These are phyloP conservation scores for Acleris laterana DNA, from an alignment of 2,888 invertebrate genomes.

Conservation along the genomic window DNA sequence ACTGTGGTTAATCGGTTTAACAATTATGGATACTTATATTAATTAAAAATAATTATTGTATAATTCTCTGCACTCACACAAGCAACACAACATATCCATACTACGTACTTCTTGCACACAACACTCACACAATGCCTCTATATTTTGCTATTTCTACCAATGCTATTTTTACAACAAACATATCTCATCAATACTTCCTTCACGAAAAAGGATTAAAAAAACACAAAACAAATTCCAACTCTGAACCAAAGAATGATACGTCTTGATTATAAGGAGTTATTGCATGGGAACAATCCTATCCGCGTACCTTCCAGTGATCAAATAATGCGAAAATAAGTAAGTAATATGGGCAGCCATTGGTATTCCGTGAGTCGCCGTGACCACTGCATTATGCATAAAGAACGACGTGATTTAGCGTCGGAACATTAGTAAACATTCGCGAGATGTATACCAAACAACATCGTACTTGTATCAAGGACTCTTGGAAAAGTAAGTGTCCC, in stretches of 20 bases:
- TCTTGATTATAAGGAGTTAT: too few relatives aligned
- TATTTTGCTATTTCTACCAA: constrained; percentile 11
- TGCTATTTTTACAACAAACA: constrained; percentile 13
- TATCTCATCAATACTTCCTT: neutral
- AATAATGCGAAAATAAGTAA: constrained; percentile 33
- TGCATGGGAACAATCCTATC: neutral
- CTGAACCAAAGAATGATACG: too few relatives aligned
- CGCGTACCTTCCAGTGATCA: neutral
- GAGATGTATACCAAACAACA: constrained; percentile 59
- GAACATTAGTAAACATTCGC: constrained; percentile 70
- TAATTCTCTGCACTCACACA: constrained; percentile 30
- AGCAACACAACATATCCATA: constrained; percentile 13
- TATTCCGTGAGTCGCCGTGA: constrained; percentile 59
- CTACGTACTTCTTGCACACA: constrained; percentile 15
- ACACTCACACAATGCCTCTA: constrained; percentile 27
- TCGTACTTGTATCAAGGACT: constrained; percentile 9
- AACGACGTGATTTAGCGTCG: constrained; percentile 63
- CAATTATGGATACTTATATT: constrained; percentile 45
- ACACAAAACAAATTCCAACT: too few relatives aligned
- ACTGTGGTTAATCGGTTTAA: constrained; percentile 81
- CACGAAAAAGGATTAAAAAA: too few relatives aligned
- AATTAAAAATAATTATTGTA: constrained; percentile 33
- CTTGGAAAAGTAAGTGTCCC: neutral
- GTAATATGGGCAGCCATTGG: constrained; percentile 47
- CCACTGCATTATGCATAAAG: constrained; percentile 69